A percentile compares a stretch with the other conserved stretches of the same genome.
Evolutionary conservation across 2,113 vertebrate genomes (phyloP).

Genomic region (Rhagologus leucostigma): DNA sequence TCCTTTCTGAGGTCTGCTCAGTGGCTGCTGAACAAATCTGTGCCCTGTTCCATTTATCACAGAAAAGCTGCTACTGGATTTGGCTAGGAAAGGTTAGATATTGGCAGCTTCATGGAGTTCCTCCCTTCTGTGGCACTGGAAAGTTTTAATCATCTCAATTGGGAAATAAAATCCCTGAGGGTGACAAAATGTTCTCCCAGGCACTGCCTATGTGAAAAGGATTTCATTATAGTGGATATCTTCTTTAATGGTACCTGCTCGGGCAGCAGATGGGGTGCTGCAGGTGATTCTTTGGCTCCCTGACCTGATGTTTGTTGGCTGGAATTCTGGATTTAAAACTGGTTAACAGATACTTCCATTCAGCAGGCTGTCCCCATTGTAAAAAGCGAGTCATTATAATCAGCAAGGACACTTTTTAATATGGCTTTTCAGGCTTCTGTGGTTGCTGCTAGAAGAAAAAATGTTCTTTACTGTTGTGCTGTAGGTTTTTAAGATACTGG

Average conservation of each 20-base stretch:
- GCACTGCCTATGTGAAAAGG: background rate
- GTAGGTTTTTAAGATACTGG: background rate
- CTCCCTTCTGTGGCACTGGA: background rate
- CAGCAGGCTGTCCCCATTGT: background rate
- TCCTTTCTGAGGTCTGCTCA: background rate
- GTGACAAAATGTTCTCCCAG: background rate
- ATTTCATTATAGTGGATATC: accelerated
- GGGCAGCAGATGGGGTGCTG: background rate
- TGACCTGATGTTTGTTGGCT: background rate
- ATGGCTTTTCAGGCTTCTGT: background rate
- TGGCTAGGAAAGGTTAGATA: background rate
- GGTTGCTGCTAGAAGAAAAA: background rate
- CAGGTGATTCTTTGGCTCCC: background rate
- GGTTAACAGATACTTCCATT: background rate
- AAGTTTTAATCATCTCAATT: background rate
- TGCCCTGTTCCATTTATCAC: background rate
- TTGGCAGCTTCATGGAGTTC: background rate
- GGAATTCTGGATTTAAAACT: background rate
- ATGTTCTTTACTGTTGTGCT: background rate
- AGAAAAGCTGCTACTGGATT: background rate
- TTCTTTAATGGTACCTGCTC: background rate
- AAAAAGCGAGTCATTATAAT: background rate
- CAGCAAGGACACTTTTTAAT: background rate
- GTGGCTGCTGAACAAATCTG: background rate
- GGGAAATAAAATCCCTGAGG: background rate